These are phyloP conservation scores for Cyanocitta stelleri DNA, from an alignment of 2,113 vertebrate species.

Conservation along the genomic window DNA sequence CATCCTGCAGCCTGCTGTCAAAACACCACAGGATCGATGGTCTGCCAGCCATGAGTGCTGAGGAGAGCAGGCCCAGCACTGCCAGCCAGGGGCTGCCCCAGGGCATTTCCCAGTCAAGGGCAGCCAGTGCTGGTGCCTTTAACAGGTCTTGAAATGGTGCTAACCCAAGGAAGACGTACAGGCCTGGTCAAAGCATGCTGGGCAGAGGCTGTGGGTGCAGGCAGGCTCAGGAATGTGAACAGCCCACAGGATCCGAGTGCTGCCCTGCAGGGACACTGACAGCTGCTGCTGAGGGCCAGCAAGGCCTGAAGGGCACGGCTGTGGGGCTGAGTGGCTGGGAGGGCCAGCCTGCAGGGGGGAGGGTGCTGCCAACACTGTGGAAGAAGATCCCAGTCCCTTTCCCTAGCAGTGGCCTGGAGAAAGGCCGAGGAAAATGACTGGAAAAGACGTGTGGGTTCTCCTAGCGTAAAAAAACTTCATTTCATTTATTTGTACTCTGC, in stretches of 20 bases:
- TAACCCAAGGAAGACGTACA: too few relatives aligned
- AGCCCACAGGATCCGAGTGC: rapidly evolving
- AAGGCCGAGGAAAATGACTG: too few relatives aligned
- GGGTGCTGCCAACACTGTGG: too few relatives aligned
- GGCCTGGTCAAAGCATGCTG: neutral
- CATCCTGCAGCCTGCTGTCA: neutral
- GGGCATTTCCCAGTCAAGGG: neutral
- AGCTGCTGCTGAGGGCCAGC: neutral
- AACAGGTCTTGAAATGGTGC: neutral
- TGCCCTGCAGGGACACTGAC: neutral
- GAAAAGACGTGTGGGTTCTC: too few relatives aligned
- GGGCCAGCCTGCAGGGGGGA: too few relatives aligned
- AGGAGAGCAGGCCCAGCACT: neutral
- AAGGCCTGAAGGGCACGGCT: neutral
- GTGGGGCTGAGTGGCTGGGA: rapidly evolving
- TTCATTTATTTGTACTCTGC: too few relatives aligned
- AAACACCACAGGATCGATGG: neutral
- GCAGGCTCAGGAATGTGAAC: too few relatives aligned
- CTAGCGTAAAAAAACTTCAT: too few relatives aligned
- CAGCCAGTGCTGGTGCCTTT: too few relatives aligned
- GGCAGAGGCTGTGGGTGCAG: neutral
- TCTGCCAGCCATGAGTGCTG: neutral
- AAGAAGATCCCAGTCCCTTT: too few relatives aligned
- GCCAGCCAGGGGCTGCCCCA: neutral
- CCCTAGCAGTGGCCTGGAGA: too few relatives aligned